These are phyloP conservation scores for Drosophila pandora DNA, from an alignment of 1,140 invertebrate species.

Conservation along the genomic window DNA sequence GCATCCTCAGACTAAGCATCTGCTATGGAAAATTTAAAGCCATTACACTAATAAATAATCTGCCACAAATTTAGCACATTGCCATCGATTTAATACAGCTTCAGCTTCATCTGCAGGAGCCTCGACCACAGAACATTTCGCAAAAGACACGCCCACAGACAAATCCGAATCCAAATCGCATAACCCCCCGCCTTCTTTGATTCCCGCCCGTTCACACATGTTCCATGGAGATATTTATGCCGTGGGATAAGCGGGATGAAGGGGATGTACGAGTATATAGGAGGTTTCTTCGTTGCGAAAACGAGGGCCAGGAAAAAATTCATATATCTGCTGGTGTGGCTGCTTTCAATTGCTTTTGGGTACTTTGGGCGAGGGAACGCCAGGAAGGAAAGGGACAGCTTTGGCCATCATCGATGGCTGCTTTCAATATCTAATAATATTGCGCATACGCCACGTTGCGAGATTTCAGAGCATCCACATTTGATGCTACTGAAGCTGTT, in stretches of 20 bases:
- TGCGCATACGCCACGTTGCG: constrained; percentile 74
- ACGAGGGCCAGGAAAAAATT: constrained; percentile 56
- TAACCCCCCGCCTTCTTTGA: constrained; percentile 8
- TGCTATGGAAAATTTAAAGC: constrained; percentile 65
- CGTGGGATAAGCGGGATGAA: constrained; percentile 27
- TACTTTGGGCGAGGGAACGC: not conserved
- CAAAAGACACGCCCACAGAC: constrained; percentile 56
- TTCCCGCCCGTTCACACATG: constrained; percentile 15
- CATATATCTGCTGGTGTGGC: constrained; percentile 69
- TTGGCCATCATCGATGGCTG: constrained; percentile 67
- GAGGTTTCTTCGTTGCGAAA: constrained; percentile 31
- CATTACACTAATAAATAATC: constrained; percentile 78
- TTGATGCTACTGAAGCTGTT: constrained; percentile 40
- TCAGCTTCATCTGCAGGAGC: constrained; percentile 27
- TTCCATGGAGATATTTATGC: constrained; percentile 44
- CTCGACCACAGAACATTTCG: constrained; percentile 34
- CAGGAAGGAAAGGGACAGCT: constrained; percentile 3
- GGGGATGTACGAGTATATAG: not conserved
- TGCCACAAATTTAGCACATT: constrained; percentile 72
- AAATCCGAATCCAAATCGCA: constrained; percentile 45
- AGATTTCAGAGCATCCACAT: constrained; percentile 28
- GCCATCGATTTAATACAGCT: constrained; percentile 72
- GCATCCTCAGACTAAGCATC: constrained; percentile 21
- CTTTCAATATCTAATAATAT: constrained; percentile 81
- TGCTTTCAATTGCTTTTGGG: constrained; percentile 73